These are phyloP conservation scores for Netelia inedita DNA, from an alignment of 2,888 invertebrate species.

Conservation along the genomic window DNA sequence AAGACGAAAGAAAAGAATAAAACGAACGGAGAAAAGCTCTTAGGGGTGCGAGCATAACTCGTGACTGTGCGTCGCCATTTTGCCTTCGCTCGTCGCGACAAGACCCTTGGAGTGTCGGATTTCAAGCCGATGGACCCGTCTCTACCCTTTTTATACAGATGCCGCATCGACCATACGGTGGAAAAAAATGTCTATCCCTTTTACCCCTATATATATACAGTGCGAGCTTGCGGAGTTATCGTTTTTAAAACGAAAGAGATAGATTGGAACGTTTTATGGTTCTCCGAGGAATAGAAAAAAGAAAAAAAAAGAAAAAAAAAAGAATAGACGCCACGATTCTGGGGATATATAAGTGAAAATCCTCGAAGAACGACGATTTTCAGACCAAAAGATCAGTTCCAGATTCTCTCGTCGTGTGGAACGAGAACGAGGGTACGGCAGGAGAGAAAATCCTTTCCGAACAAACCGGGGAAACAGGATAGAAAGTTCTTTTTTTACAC, in stretches of 20 bases:
- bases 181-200: background rate
- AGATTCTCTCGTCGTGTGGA: conserved; percentile 27
- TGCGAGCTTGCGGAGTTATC: conserved; percentile 8
- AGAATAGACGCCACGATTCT: conserved; percentile 3
- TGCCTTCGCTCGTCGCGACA: conserved; percentile 43
- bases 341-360: conserved; percentile 55
- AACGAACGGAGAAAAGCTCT: conserved; percentile 64
- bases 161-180: conserved; percentile 23
- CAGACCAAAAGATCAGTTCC: conserved; percentile 47
- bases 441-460: conserved; percentile 50
- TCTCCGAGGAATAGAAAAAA: conserved; percentile 1
- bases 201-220: background rate
- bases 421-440: conserved; percentile 16
- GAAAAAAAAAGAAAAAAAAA: conserved; percentile 24
- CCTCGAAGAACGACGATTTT: conserved; percentile 42
- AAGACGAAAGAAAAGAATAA: conserved; percentile 51
- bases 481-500: conserved; percentile 42
- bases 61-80: conserved; percentile 56
- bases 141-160: conserved; percentile 6
- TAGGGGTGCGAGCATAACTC: conserved; percentile 48
- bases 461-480: conserved; percentile 48
- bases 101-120: conserved; percentile 22
- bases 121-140: conserved; percentile 62
- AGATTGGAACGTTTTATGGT: conserved; percentile 55
- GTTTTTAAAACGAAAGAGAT: conserved; percentile 41